These are phyloP conservation scores for Perodicticus potto DNA, from an alignment of 2,797 vertebrate genomes.

Conservation along the genomic window DNA sequence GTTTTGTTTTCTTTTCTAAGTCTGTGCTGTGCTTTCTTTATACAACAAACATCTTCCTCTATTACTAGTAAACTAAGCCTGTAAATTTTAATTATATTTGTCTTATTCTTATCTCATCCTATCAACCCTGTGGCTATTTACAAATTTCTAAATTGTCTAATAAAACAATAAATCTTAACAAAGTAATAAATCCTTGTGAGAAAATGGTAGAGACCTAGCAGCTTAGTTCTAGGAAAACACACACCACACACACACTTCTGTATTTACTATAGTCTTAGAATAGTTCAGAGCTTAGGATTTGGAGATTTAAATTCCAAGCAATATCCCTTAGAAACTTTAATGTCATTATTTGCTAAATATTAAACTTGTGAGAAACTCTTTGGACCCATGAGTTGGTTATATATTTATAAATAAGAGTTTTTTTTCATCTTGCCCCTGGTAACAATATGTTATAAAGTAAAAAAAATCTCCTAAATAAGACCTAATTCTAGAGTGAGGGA, in stretches of 20 bases:
- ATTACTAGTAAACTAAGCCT: conserved; percentile 9
- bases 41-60: neutral
- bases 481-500: neutral
- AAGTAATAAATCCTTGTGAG: conserved; percentile 2
- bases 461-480: conserved; percentile 30
- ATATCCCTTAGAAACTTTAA: neutral
- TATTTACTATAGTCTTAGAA: neutral
- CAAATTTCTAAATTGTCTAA: neutral
- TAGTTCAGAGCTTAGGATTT: neutral
- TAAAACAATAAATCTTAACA: conserved; percentile 39
- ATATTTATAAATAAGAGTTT: conserved; percentile 45
- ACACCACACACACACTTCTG: neutral
- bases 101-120: neutral
- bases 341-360: neutral
- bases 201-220: neutral
- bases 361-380: conserved; percentile 18
- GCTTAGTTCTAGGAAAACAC: neutral
- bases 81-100: conserved; percentile 52
- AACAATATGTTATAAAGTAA: neutral
- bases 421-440: neutral
- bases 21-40: neutral
- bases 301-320: conserved; percentile 21
- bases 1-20: conserved; percentile 33
- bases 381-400: neutral
- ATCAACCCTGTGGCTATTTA: neutral